A percentile compares a stretch with the other conserved stretches of the same genome.
These are phyloP conservation scores for Genyomyrus donnyi DNA, from an alignment of 2,113 vertebrate genomes.

Conservation along the genomic window DNA sequence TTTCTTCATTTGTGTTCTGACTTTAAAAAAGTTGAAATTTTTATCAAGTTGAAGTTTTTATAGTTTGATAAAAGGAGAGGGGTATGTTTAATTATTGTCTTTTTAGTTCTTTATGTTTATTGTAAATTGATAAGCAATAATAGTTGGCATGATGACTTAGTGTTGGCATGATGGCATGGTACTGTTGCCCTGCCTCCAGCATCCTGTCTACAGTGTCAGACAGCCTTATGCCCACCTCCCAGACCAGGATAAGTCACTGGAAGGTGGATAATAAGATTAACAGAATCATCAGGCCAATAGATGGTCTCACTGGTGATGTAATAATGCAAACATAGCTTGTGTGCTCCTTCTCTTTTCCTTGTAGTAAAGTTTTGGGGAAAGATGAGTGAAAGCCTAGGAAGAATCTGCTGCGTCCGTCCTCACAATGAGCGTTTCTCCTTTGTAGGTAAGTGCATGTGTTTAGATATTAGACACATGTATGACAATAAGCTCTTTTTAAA, in stretches of 20 bases:
- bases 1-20: neutral
- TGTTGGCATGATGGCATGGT: neutral
- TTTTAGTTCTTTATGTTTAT: neutral
- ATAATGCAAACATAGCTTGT: neutral
- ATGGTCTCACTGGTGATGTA: neutral
- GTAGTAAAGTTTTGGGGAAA: slow-evolving; percentile 90
- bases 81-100: neutral
- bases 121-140: neutral
- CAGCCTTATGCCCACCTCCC: neutral
- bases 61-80: neutral
- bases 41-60: neutral
- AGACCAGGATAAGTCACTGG: neutral
- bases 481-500: neutral
- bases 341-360: slow-evolving; percentile 13
- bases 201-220: neutral
- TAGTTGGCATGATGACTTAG: neutral
- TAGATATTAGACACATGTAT: neutral
- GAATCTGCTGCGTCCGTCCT: slow-evolving; percentile 91
- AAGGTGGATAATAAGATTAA: neutral
- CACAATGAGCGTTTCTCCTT: slow-evolving; percentile 91
- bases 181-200: neutral
- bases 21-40: neutral
- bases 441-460: slow-evolving; percentile 67
- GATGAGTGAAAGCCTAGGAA: slow-evolving; percentile 83
- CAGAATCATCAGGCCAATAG: neutral